Evolutionary conservation across 2,888 invertebrate genomes (phyloP).

Genomic region (Andrena trimmerana): DNA sequence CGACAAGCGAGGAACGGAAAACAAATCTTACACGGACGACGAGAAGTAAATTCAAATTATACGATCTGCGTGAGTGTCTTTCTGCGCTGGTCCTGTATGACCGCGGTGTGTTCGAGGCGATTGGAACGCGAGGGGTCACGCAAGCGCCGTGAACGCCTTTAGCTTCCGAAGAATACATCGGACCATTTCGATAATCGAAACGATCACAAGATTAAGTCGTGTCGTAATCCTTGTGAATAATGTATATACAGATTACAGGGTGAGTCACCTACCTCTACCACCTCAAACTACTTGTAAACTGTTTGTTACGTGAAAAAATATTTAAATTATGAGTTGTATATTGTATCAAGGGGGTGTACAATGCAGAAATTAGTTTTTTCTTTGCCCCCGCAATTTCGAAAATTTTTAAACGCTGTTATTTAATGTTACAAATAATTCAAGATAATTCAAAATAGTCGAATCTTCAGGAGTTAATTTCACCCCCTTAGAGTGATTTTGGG

Average conservation of each 20-base stretch:
- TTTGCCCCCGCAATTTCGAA: no score
- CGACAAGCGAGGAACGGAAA: conserved; percentile 62
- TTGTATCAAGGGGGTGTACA: no score
- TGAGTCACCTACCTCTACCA: no score
- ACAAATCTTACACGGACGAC: conserved; percentile 65
- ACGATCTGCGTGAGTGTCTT: not conserved
- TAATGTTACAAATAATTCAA: no score
- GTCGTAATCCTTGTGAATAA: not conserved
- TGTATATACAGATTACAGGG: not conserved
- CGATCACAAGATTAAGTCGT: not conserved
- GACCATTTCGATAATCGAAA: not conserved
- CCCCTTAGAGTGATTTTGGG: no score
- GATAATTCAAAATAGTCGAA: no score
- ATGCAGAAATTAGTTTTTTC: no score
- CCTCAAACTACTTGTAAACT: no score
- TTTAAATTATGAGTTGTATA: no score
- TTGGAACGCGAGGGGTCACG: not conserved
- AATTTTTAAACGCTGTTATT: no score
- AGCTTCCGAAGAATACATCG: not conserved
- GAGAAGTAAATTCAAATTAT: conserved; percentile 47
- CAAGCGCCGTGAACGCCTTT: not conserved
- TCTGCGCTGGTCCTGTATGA: not conserved
- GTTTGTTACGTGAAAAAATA: no score
- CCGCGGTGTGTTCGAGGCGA: not conserved
- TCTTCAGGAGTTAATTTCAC: no score